Evolutionary conservation across 2,888 invertebrate species (phyloP).

Genomic region (Ichneumoninae sp.): DNA sequence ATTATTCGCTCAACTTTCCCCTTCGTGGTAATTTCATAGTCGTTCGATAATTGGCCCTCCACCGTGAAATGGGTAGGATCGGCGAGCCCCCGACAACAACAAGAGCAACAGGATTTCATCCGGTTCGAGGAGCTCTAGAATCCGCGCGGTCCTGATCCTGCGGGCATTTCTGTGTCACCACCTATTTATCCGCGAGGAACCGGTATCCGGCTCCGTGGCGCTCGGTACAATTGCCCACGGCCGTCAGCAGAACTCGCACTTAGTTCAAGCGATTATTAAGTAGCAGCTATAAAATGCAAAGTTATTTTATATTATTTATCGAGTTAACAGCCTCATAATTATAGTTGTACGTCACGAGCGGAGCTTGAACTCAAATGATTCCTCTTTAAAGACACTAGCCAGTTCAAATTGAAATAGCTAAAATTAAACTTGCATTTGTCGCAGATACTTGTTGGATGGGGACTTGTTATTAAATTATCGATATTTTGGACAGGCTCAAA

Average conservation of each 20-base stretch:
- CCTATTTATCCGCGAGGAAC: conserved; percentile 34
- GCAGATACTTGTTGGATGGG: too few relatives aligned
- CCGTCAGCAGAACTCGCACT: background rate
- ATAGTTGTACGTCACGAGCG: background rate
- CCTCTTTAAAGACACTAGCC: background rate
- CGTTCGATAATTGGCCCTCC: conserved; percentile 74
- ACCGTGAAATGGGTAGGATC: conserved; percentile 72
- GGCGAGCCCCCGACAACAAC: conserved; percentile 82
- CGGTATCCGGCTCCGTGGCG: background rate
- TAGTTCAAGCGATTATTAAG: background rate
- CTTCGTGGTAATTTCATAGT: conserved; percentile 69
- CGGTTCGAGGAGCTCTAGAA: conserved; percentile 70
- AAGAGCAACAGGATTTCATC: conserved; percentile 80
- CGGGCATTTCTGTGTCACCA: conserved; percentile 57
- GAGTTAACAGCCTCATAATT: background rate
- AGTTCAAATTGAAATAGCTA: too few relatives aligned
- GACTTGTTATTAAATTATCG: too few relatives aligned
- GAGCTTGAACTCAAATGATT: background rate
- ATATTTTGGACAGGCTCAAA: too few relatives aligned
- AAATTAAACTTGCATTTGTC: too few relatives aligned
- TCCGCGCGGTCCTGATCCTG: conserved; percentile 60
- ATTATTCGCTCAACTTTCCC: conserved; percentile 72
- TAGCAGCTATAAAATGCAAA: background rate
- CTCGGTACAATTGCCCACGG: background rate
- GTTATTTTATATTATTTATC: background rate